Percentiles rank a stretch among this genome's conserved stretches.
Conservation (phyloP, 2,797 vertebrate species). For the Vultur gryphus region DNA sequence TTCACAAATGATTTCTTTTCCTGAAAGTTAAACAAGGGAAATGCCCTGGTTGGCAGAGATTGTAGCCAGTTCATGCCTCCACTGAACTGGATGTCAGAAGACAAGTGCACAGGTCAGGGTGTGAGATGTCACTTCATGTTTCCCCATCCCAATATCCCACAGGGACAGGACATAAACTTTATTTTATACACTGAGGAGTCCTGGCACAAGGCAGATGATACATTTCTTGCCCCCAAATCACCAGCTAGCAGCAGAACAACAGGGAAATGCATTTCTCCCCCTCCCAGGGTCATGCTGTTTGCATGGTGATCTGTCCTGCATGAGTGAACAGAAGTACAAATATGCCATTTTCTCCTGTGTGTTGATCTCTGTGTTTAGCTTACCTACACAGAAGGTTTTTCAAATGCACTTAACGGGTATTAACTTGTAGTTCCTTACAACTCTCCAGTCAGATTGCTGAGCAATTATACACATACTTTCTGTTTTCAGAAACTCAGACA, state of each 20-base stretch:
- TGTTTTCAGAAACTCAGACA: background rate
- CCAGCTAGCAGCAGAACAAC: background rate
- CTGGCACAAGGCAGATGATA: background rate
- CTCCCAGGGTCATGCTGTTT: background rate
- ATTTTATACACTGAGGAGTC: background rate
- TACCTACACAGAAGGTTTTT: background rate
- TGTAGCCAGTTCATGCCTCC: rapidly evolving
- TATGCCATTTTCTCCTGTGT: background rate
- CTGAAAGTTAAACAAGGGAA: background rate
- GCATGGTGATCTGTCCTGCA: background rate
- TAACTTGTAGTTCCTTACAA: slow-evolving; percentile 10
- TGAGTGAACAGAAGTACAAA: background rate
- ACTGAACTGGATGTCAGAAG: background rate
- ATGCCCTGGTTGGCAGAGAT: background rate
- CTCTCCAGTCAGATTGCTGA: background rate
- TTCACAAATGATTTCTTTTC: background rate
- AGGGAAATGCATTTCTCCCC: background rate
- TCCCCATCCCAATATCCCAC: background rate
- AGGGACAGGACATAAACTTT: background rate
- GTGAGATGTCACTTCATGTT: background rate
- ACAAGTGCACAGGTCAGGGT: background rate
- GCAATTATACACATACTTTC: background rate
- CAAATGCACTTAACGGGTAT: background rate
- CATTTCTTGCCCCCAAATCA: background rate
- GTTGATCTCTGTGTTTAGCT: background rate